Conservation (phyloP, 1,140 invertebrate genomes). For the Eriosoma lanigerum region DNA sequence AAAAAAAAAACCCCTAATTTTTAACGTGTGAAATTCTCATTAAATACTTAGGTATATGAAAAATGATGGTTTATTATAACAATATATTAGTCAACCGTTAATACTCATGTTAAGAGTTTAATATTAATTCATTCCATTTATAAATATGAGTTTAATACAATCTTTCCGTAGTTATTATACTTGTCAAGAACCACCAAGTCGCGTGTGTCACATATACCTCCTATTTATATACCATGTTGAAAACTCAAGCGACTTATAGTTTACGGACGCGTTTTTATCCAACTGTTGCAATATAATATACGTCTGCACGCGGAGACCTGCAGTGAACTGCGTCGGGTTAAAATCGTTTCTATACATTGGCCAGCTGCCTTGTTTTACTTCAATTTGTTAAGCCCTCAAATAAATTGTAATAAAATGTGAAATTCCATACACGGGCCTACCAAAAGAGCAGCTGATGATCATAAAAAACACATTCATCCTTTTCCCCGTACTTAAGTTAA, state of each 20-base stretch:
- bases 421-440: background rate
- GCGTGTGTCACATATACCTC: too few relatives aligned
- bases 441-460: background rate
- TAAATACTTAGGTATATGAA: too few relatives aligned
- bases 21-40: too few relatives aligned
- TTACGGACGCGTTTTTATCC: background rate
- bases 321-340: background rate
- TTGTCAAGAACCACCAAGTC: too few relatives aligned
- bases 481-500: background rate
- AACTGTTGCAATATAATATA: background rate
- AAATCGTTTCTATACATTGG: background rate
- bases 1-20: background rate
- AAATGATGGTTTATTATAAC: too few relatives aligned
- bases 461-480: slow-evolving; percentile 28
- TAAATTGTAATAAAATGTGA: slow-evolving; percentile 8
- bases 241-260: background rate
- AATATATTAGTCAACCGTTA: too few relatives aligned
- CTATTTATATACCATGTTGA: too few relatives aligned
- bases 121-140: too few relatives aligned
- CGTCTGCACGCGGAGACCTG: background rate
- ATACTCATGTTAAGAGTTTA: too few relatives aligned
- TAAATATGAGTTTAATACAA: too few relatives aligned
- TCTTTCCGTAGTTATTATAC: too few relatives aligned
- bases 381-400: background rate
- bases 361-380: slow-evolving; percentile 13